These are phyloP conservation scores for Caenorhabditis elegans DNA, from an alignment of 1,140 invertebrate genomes.

Conservation along the genomic window DNA sequence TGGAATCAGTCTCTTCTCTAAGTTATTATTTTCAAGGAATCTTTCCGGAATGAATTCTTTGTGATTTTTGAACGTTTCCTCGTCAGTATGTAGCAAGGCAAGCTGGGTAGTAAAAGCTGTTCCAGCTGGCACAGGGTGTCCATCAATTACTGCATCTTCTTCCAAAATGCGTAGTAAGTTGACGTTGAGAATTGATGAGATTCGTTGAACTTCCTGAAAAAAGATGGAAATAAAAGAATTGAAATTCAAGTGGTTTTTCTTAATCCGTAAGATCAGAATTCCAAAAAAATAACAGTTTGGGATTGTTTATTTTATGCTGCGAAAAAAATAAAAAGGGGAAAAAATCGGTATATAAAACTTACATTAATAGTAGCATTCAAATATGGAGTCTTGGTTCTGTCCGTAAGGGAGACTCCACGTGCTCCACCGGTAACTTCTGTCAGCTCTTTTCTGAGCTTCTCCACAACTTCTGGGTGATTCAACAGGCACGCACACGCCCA, in stretches of 20 bases:
- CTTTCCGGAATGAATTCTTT: constrained; percentile 21
- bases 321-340: no score
- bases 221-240: no score
- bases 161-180: constrained; percentile 59
- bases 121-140: constrained; percentile 34
- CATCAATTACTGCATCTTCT: constrained; percentile 36
- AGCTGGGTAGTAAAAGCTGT: constrained; percentile 36
- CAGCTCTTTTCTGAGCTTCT: constrained; percentile 1
- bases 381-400: not conserved
- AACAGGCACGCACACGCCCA: constrained; percentile 15
- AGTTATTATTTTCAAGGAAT: not conserved
- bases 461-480: constrained; percentile 5
- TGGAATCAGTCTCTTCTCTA: constrained; percentile 33
- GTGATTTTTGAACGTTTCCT: constrained; percentile 30
- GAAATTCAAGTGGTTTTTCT: no score
- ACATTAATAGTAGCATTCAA: constrained; percentile 21
- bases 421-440: not conserved
- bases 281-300: no score
- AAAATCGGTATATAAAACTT: no score
- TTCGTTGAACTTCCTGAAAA: constrained; percentile 55
- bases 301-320: no score
- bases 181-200: constrained; percentile 58
- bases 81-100: constrained; percentile 32
- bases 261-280: no score
- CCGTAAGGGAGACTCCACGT: not conserved